Evolutionary conservation across 2,888 invertebrate species (phyloP).

Genomic region (Ochropacha duplaris): DNA sequence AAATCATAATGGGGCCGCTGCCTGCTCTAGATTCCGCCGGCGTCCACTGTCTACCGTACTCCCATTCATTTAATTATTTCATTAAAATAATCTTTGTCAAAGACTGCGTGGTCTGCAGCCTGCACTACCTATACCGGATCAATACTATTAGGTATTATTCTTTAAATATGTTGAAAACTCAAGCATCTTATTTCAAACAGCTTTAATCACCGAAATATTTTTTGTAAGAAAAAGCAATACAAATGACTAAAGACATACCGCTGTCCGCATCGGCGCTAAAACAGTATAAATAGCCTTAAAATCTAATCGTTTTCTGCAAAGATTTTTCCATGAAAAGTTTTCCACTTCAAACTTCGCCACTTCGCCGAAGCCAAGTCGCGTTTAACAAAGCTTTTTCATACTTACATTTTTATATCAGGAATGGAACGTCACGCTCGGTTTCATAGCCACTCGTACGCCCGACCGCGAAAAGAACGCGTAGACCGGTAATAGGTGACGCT

Average conservation of each 20-base stretch:
- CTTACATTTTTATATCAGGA: constrained; percentile 80
- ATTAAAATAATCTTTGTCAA: constrained; percentile 69
- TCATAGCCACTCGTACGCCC: constrained; percentile 72
- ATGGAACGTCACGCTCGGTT: constrained; percentile 80
- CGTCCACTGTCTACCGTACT: constrained; percentile 63
- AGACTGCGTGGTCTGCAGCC: constrained; percentile 54
- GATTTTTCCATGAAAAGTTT: constrained; percentile 81
- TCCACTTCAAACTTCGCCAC: constrained; percentile 82
- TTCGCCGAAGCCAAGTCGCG: constrained; percentile 78
- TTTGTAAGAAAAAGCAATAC: constrained; percentile 35
- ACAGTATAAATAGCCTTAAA: constrained; percentile 76
- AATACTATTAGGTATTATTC: too few relatives aligned
- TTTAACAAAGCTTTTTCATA: constrained; percentile 82
- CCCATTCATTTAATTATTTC: constrained; percentile 70
- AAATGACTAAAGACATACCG: constrained; percentile 50
- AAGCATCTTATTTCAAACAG: constrained; percentile 21
- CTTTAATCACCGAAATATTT: constrained; percentile 26
- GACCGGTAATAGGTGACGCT: constrained; percentile 79
- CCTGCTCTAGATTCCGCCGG: constrained; percentile 62
- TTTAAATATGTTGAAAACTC: constrained; percentile 3
- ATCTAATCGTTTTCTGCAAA: constrained; percentile 79
- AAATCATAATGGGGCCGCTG: constrained; percentile 50
- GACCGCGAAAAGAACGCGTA: constrained; percentile 77
- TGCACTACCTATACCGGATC: constrained; percentile 24
- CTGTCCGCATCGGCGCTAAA: constrained; percentile 53